These are phyloP conservation scores for Andrena hattorfiana DNA, from an alignment of 2,888 invertebrate species.

Conservation along the genomic window DNA sequence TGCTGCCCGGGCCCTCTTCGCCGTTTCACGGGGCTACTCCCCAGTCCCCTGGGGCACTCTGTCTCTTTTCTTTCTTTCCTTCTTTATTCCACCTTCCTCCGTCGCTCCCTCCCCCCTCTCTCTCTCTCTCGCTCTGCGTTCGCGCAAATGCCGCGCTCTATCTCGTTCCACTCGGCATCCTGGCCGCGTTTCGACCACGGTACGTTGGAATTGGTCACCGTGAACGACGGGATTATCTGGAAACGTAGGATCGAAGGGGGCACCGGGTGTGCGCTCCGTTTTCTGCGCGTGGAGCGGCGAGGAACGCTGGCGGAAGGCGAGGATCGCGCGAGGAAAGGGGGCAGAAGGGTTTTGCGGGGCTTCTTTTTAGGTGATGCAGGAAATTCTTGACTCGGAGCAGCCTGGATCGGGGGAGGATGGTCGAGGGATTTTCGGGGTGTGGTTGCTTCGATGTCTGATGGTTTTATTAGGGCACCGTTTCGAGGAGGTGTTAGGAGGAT, in stretches of 20 bases:
- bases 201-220: slow-evolving; percentile 51
- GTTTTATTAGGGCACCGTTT: no score
- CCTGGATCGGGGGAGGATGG: neutral
- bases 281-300: neutral
- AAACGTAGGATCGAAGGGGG: neutral
- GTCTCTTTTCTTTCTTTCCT: slow-evolving; percentile 56
- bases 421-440: neutral
- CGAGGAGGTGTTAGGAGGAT: no score
- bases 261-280: neutral
- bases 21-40: slow-evolving; percentile 54
- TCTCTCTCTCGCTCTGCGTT: neutral
- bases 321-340: neutral
- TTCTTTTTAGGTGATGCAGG: neutral
- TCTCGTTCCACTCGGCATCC: slow-evolving; percentile 62
- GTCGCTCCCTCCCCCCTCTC: slow-evolving; percentile 4
- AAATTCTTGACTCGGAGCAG: neutral
- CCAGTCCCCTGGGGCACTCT: slow-evolving; percentile 58
- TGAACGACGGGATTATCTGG: slow-evolving; percentile 37
- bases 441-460: neutral
- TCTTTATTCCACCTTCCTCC: slow-evolving; percentile 30
- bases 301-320: neutral
- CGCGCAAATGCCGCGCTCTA: slow-evolving; percentile 65
- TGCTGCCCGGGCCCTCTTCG: slow-evolving; percentile 47
- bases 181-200: slow-evolving; percentile 39
- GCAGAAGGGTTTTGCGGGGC: neutral